Evolutionary conservation across 2,113 vertebrate genomes (phyloP).

Genomic region (Cavia porcellus): DNA sequence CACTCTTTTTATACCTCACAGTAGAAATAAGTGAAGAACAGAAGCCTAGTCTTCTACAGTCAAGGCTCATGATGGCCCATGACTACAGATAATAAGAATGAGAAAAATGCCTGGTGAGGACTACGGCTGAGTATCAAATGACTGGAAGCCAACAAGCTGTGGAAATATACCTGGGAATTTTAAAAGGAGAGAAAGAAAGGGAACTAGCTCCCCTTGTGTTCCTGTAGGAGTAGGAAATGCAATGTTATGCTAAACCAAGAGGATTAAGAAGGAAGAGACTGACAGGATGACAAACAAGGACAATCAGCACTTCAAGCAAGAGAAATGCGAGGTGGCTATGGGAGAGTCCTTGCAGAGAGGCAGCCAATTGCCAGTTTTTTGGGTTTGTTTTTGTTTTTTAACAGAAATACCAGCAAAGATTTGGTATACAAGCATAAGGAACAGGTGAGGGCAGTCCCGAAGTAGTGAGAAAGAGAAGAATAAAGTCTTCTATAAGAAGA

Average conservation of each 20-base stretch:
- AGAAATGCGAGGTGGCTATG: neutral
- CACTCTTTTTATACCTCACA: neutral
- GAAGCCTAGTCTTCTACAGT: neutral
- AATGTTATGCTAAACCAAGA: neutral
- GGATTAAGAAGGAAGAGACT: neutral
- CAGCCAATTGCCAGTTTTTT: neutral
- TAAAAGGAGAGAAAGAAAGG: neutral
- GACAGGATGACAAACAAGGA: neutral
- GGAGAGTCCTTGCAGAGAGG: neutral
- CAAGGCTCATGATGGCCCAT: neutral
- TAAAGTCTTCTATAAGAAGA: neutral
- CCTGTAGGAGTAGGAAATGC: neutral
- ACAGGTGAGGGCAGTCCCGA: neutral
- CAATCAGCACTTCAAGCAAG: neutral
- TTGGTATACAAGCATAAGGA: neutral
- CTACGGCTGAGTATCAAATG: neutral
- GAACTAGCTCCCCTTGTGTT: neutral
- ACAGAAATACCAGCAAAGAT: neutral
- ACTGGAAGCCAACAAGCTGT: neutral
- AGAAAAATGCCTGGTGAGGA: neutral
- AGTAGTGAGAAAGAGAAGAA: neutral
- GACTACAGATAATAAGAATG: neutral
- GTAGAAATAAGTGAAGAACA: neutral
- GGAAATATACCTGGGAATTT: neutral
- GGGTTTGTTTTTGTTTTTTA: neutral